A percentile compares a stretch with the other conserved stretches of the same genome.
These are phyloP conservation scores for Malacoctenus gilli DNA, from an alignment of 2,797 vertebrate genomes.

Conservation along the genomic window DNA sequence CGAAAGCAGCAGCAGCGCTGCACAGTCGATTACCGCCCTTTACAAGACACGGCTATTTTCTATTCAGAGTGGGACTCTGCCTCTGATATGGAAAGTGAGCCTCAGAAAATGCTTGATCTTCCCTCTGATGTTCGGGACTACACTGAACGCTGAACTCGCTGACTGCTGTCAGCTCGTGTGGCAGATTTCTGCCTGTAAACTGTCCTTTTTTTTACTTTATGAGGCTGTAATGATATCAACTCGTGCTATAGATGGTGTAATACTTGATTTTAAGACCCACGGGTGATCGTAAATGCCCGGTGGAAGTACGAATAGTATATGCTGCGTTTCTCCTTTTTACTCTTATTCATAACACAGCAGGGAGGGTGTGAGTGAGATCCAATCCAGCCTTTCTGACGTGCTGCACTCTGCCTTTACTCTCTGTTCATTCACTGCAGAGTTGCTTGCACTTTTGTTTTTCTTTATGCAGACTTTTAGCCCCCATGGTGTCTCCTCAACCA, in stretches of 20 bases:
- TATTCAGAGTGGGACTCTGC: constrained; percentile 36
- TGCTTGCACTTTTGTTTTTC: constrained; percentile 38
- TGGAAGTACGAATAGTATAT: constrained; percentile 15
- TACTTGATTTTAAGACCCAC: constrained; percentile 19
- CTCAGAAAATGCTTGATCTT: constrained; percentile 59
- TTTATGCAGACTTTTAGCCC: constrained; percentile 43
- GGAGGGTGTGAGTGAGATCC: constrained; percentile 39
- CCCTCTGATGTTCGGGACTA: constrained; percentile 58
- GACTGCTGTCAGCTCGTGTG: constrained; percentile 30
- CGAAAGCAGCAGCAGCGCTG: constrained; percentile 37
- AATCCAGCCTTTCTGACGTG: constrained; percentile 57
- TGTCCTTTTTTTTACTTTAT: constrained; percentile 24
- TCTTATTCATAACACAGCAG: constrained; percentile 34
- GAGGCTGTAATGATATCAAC: constrained; percentile 23
- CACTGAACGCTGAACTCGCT: constrained; percentile 39
- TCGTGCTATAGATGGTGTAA: constrained; percentile 23
- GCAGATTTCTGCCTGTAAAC: constrained; percentile 43
- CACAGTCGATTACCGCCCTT: constrained; percentile 24
- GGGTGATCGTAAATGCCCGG: constrained; percentile 27
- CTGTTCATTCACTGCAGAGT: constrained; percentile 48
- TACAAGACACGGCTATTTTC: constrained; percentile 36
- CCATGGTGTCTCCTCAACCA: constrained; percentile 48
- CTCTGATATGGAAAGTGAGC: constrained; percentile 67
- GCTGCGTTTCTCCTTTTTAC: constrained; percentile 5
- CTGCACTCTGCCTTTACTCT: constrained; percentile 56